These are phyloP conservation scores for Diacarnus erythraeanus DNA, from an alignment of 37 sponge, comb jelly and placozoan genomes.

Conservation along the genomic window DNA sequence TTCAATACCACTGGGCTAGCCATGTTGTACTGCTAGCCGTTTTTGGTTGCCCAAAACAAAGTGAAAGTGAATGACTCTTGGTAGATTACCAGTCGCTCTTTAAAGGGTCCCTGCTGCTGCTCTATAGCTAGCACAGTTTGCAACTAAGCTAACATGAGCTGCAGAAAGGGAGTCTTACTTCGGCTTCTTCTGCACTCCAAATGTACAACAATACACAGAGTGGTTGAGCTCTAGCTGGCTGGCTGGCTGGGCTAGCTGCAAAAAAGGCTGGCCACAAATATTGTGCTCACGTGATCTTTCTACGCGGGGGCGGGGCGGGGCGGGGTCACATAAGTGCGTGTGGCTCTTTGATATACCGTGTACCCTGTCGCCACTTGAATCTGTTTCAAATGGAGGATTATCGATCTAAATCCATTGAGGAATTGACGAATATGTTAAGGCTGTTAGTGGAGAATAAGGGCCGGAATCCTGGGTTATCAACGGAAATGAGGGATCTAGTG, in stretches of 20 bases:
- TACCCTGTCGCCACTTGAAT: background rate
- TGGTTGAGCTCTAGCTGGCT: too few species aligned
- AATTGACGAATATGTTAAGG: constrained; percentile 20
- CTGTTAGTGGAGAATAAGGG: background rate
- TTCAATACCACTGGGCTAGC: background rate
- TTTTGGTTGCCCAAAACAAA: background rate
- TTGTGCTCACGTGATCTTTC: background rate
- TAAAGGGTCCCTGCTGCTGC: background rate
- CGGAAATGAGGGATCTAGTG: constrained; percentile 18
- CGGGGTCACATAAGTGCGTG: too few species aligned
- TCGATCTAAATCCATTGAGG: background rate
- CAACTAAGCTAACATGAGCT: background rate
- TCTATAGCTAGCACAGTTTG: background rate
- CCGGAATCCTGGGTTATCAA: background rate
- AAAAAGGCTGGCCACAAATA: background rate
- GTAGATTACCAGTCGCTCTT: background rate
- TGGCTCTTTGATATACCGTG: background rate
- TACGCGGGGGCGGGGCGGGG: too few species aligned
- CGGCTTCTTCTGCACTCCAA: constrained; percentile 4
- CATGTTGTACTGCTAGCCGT: background rate
- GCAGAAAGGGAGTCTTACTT: background rate
- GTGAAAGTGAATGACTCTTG: background rate
- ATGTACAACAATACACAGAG: background rate
- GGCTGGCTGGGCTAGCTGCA: background rate
- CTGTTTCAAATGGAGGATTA: constrained; percentile 19